Evolutionary conservation across 2,797 vertebrate genomes (phyloP), one percentile per base, ranked within the genome.

Genomic region (Melanogrammus aeglefinus): DNA sequence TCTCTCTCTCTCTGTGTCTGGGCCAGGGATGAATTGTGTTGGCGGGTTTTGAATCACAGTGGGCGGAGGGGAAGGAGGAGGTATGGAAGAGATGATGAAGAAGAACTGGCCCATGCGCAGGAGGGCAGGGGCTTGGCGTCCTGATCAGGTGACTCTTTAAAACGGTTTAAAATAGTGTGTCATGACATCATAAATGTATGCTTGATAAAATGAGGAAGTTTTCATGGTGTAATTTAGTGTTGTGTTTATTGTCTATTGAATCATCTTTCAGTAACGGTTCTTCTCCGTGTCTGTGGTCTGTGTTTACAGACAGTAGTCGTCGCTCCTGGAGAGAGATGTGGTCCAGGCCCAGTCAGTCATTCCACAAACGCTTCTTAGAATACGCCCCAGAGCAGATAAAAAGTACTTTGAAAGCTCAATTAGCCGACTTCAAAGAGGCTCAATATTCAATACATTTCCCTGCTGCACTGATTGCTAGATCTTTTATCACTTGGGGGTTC

Each of bases 361-460:
- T 39, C 38, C 74, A 66, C 72, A 74, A 75, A 33, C 79, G 77
- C 86, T 88, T 91, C 94, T 92, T 93, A 88, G 90, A 88, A 90
- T 91, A 90, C 84, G 86, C 79, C 78, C 71, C 80, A 76, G 76
- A 82, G 86, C 75, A 89, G 92, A 93, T 90, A 88, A 89, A 85
- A 82, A 77, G 90, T 86, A 63, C n/a, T 86, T 81, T 81, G 80
- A 92, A 94, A 92, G 88, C 87, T 85, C 83, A 90, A 92, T 93
- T 93, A 94, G 90, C 85, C 86, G 73, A 92, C 94, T 92, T 94
- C 93, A 94, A 94, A 94, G 93, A 78, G 69, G 27, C 57, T 74
- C 85, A 84, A 81, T 89, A 88, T 89, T 90, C 87, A 92, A 90
- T 92, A 88, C 85, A 83, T 91, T 86, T 84, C 41, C 41, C 79